phyloP scores from a whole-genome alignment of 2,888 invertebrate species.

The Pristionchus fissidentatus region DNA sequence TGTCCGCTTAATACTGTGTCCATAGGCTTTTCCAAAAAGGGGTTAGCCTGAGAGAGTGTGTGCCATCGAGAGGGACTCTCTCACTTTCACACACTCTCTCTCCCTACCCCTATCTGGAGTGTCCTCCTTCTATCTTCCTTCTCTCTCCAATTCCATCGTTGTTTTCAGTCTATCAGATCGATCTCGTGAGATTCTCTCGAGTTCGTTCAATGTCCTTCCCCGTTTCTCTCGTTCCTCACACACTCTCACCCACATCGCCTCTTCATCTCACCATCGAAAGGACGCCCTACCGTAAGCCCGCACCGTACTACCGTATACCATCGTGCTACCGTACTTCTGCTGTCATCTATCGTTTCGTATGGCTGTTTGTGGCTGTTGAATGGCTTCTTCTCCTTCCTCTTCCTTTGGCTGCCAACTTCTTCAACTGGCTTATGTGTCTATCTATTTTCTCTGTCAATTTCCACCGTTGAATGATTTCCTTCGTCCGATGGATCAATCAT shows the following conservation, averaged over 20 bases:
- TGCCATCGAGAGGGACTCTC: too few species aligned
- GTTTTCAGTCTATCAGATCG: slow-evolving; percentile 48
- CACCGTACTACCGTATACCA: not conserved
- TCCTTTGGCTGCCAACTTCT: not conserved
- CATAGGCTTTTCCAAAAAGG: not conserved
- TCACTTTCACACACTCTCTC: not conserved
- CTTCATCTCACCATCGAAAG: slow-evolving; percentile 57
- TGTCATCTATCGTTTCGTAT: slow-evolving; percentile 2
- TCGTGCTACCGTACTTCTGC: slow-evolving; percentile 59
- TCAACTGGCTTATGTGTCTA: too few species aligned
- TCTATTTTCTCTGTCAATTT: not conserved
- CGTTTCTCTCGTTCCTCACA: slow-evolving; percentile 64
- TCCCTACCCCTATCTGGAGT: too few species aligned
- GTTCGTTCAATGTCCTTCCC: slow-evolving; percentile 65
- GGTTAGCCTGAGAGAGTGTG: too few species aligned
- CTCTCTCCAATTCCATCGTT: not conserved
- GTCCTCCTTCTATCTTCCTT: not conserved
- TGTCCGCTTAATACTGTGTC: too few species aligned
- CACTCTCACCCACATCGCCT: slow-evolving; percentile 51
- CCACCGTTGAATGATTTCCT: not conserved
- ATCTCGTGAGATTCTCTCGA: slow-evolving; percentile 63
- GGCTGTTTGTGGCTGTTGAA: not conserved
- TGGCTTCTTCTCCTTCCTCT: not conserved
- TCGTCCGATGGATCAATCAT: not conserved
- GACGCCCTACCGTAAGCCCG: slow-evolving; percentile 66